These are phyloP conservation scores for Eupeodes luniger DNA, from an alignment of 2,888 invertebrate genomes.

Conservation along the genomic window DNA sequence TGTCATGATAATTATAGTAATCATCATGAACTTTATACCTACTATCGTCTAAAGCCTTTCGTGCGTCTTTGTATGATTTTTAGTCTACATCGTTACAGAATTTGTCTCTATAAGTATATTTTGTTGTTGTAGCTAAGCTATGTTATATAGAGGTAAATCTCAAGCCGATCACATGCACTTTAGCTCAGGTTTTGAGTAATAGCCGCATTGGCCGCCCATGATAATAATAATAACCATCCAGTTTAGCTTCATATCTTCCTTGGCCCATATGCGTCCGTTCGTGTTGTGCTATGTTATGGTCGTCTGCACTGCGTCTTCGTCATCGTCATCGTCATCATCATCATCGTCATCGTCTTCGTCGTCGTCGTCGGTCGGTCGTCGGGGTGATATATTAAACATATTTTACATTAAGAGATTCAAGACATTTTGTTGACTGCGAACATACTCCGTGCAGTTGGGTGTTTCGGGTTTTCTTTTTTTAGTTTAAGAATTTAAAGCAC, in stretches of 20 bases:
- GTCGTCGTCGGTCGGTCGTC: constrained; percentile 40
- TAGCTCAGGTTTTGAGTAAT: constrained; percentile 70
- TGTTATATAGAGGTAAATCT: constrained; percentile 22
- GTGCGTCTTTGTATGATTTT: constrained; percentile 41
- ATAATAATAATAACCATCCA: constrained; percentile 68
- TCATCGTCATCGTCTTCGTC: constrained; percentile 36
- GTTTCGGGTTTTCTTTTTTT: not conserved
- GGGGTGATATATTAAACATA: constrained; percentile 76
- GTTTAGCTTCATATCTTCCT: constrained; percentile 57
- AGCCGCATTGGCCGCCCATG: constrained; percentile 73
- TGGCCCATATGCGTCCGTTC: not conserved
- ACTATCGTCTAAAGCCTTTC: constrained; percentile 7
- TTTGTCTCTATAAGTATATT: not conserved
- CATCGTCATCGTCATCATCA: not conserved
- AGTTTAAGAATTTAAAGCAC: constrained; percentile 72
- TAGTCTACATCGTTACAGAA: constrained; percentile 25
- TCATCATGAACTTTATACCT: constrained; percentile 56
- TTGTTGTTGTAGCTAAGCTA: not conserved
- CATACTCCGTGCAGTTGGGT: constrained; percentile 29
- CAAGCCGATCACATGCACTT: constrained; percentile 66
- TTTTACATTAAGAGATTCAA: constrained; percentile 75
- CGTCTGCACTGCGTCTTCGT: constrained; percentile 36
- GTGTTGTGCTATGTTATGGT: constrained; percentile 6
- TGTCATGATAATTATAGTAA: constrained; percentile 76
- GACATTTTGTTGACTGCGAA: constrained; percentile 66